A percentile compares a stretch with the other conserved stretches of the same genome.
Conservation (phyloP, 2,888 invertebrate genomes). For the Nomada fucata region DNA sequence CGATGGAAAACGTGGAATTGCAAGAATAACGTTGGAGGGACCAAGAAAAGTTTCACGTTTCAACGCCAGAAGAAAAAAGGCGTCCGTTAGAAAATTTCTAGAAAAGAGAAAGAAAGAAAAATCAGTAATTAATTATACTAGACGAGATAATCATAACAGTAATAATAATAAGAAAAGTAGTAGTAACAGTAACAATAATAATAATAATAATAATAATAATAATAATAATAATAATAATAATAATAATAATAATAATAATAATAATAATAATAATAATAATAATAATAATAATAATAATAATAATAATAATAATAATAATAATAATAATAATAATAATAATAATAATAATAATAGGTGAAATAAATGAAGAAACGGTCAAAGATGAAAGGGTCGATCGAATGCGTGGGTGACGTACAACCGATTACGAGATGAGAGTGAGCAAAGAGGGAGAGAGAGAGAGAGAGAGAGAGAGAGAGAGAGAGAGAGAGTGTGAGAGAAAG, state of each 20-base stretch:
- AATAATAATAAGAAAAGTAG: no score
- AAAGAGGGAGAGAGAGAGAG: slow-evolving; percentile 9
- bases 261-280: no score
- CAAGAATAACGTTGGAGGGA: neutral
- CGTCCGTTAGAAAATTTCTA: neutral
- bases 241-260: no score
- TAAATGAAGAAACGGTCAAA: neutral
- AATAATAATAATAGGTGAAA: neutral
- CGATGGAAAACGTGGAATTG: slow-evolving; percentile 14
- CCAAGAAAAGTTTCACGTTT: neutral
- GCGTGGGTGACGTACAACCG: slow-evolving; percentile 61
- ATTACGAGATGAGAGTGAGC: slow-evolving; percentile 40
- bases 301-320: no score
- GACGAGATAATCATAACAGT: neutral
- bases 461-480: neutral
- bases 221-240: no score
- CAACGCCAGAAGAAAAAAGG: no score
- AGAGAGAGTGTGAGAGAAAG: neutral
- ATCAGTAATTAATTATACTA: neutral
- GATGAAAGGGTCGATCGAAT: slow-evolving; percentile 10
- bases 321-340: no score
- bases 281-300: neutral
- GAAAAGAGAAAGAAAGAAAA: neutral
- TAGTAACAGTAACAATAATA: no score
- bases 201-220: neutral